Evolutionary conservation across 2,888 invertebrate genomes (phyloP), one percentile per base, ranked within the genome.

Genomic region (Tetranychus truncatus): DNA sequence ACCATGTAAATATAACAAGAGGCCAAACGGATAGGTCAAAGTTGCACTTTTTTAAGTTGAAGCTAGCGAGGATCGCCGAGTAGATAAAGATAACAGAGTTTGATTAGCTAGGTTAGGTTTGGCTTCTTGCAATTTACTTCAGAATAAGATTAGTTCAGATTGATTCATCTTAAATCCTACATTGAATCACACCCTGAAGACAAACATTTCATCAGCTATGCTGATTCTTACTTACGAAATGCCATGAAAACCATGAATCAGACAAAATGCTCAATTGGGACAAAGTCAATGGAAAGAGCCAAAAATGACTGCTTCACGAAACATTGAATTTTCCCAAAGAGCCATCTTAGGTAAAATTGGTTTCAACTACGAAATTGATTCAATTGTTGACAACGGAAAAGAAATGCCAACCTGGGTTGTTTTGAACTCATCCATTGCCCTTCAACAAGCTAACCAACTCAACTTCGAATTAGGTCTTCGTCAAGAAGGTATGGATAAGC

Each of bases 381-480:
- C 34, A 24, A 69, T 69, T 21, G 69, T 69, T 24, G 21, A 69
- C 11, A 24, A 69, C 4, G 34, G 34, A 8, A 6, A 69, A 20
- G 34, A 69, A 24, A 21, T 21, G 11, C 69, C 69, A 69, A 21
- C 21, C 9, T 69, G 69, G 69, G 6, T 24, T 11, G 11, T 69
- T 69, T 21, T 69, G 11, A 69, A 69, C 21, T 20, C 69, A 8
- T 69, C 69, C 1, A 24, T 69, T 21, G n/a, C 69, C 18, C 7
- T 69, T 24, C 69, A 21, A n/a, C n/a, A 21, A 69, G 21, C 11
- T 5, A 69, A 69, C 69, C 4, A 11, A 11, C 69, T 24, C 21
- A 24, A 24, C 69, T 24, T 69, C 69, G 69, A 69, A 21, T 7
- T 69, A 1, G 69, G 69, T 69, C n/a, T 69, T 24, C 69, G 69